phyloP scores from a whole-genome alignment of 2,113 vertebrate species.

The Pterocles burchelli region DNA sequence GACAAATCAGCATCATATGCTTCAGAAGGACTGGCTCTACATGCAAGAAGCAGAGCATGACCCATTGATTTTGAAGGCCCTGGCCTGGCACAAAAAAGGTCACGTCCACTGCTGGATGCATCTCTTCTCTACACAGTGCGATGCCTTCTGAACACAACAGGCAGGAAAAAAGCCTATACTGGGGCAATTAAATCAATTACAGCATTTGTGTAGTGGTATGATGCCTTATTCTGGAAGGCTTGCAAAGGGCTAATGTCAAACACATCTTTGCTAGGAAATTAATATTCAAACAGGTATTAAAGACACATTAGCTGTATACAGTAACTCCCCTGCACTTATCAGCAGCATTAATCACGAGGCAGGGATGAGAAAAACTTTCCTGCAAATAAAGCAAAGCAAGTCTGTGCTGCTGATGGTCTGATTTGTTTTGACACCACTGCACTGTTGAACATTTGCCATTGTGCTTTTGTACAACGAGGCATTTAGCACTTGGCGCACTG shows the following conservation, averaged over 20 bases:
- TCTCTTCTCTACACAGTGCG: neutral
- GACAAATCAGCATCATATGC: neutral
- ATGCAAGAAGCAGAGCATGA: neutral
- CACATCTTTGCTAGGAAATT: neutral
- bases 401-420: neutral
- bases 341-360: neutral
- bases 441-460: neutral
- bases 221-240: neutral
- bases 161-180: neutral
- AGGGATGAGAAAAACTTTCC: neutral
- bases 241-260: neutral
- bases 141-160: neutral
- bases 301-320: neutral
- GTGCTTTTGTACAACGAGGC: neutral
- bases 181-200: neutral
- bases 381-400: constrained; percentile 9
- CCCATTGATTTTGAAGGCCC: neutral
- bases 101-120: neutral
- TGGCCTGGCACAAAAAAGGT: neutral
- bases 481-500: neutral
- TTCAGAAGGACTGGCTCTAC: neutral
- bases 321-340: neutral
- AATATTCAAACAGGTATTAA: neutral
- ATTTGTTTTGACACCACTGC: constrained; percentile 20
- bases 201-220: neutral